A percentile compares a stretch with the other conserved stretches of the same genome.
These are phyloP conservation scores for Hydropsyche tenuis DNA, from an alignment of 1,140 invertebrate genomes.

Conservation along the genomic window DNA sequence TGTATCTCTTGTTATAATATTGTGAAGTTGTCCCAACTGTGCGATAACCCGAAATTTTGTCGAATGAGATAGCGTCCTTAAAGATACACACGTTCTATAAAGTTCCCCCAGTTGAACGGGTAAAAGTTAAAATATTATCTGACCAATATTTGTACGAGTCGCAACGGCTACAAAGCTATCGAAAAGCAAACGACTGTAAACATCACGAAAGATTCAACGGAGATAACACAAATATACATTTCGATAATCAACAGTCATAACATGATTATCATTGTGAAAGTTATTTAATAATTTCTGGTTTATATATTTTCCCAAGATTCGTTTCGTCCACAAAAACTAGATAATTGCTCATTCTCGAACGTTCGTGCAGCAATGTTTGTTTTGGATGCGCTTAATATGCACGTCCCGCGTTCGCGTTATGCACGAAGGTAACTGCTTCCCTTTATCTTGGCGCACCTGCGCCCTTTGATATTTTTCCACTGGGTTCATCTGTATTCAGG, in stretches of 20 bases:
- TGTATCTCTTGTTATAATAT: no score
- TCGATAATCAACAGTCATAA: no score
- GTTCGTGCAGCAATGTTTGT: neutral
- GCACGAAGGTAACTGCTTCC: conserved; percentile 1
- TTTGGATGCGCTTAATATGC: neutral
- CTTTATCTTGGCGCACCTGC: conserved; percentile 19
- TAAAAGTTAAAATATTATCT: conserved; percentile 5
- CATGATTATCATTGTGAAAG: no score
- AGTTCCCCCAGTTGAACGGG: neutral
- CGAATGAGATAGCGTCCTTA: conserved; percentile 2
- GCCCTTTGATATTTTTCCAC: conserved; percentile 15
- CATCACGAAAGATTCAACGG: neutral
- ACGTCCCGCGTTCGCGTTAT: neutral
- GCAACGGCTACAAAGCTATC: neutral
- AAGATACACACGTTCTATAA: neutral
- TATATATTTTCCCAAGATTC: no score
- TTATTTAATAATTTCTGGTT: no score
- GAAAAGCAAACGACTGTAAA: conserved; percentile 6
- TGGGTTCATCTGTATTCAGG: conserved; percentile 27
- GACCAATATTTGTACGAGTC: conserved; percentile 4
- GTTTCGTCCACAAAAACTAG: no score
- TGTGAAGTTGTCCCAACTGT: neutral
- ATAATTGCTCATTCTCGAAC: no score
- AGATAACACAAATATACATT: no score
- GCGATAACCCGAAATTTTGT: conserved; percentile 18